phyloP scores from a whole-genome alignment of 2,113 vertebrate species.

The Pedionomus torquatus region DNA sequence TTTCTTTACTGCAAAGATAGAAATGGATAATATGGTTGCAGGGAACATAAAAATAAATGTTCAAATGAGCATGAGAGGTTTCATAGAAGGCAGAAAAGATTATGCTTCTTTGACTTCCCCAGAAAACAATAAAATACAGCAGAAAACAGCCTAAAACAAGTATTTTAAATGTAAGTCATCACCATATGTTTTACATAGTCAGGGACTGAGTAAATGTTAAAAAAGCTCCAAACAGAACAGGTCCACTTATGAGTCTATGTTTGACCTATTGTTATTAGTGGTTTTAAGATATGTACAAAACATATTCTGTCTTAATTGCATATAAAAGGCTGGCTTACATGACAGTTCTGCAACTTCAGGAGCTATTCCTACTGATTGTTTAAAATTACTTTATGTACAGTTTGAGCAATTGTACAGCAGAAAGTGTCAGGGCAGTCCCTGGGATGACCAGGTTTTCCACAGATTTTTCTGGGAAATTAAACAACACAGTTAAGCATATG shows the following conservation, averaged over 20 bases:
- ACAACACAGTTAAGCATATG: not conserved
- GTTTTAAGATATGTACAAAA: not conserved
- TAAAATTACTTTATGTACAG: not conserved
- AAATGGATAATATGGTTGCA: fast-evolving
- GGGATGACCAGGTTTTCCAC: not conserved
- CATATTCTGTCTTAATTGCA: not conserved
- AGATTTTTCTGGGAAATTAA: not conserved
- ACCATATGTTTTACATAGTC: not conserved
- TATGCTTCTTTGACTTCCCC: not conserved
- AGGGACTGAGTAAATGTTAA: not conserved
- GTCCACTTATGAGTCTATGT: not conserved
- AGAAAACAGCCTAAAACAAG: fast-evolving
- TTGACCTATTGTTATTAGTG: not conserved
- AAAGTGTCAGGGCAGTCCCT: not conserved
- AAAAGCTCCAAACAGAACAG: not conserved
- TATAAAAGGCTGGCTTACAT: not conserved
- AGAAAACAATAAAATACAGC: not conserved
- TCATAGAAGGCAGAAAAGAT: not conserved
- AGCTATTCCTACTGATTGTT: not conserved
- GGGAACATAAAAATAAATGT: not conserved
- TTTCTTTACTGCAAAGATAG: not conserved
- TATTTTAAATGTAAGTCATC: not conserved
- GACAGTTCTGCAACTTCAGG: not conserved
- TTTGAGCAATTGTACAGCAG: not conserved
- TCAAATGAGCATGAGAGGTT: not conserved